Percentiles rank a stretch among this genome's conserved stretches.
Conservation (phyloP, 2,113 vertebrate genomes). For the Rhea pennata region DNA sequence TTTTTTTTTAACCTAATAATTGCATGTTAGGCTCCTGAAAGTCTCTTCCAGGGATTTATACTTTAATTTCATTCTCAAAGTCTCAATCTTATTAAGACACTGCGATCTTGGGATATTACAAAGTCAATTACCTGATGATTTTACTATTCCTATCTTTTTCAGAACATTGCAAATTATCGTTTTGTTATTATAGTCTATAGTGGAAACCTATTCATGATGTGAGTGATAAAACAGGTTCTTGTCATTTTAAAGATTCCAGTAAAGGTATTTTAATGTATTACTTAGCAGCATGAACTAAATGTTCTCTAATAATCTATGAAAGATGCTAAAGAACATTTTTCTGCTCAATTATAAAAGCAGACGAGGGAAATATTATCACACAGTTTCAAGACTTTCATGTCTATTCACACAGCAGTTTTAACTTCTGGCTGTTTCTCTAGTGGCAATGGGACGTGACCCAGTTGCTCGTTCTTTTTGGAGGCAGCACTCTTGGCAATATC, state of each 20-base stretch:
- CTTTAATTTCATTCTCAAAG: slow-evolving; percentile 10
- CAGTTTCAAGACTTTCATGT: not conserved
- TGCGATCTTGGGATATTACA: slow-evolving; percentile 25
- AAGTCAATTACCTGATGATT: slow-evolving; percentile 55
- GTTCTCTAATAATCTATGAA: not conserved
- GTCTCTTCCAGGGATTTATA: slow-evolving; percentile 37
- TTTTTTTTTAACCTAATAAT: not conserved
- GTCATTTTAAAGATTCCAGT: slow-evolving; percentile 54
- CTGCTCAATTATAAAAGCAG: slow-evolving; percentile 3
- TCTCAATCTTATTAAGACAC: not conserved
- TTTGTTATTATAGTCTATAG: slow-evolving; percentile 51
- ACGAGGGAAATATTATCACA: not conserved
- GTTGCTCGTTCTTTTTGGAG: not conserved
- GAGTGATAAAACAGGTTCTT: slow-evolving; percentile 67
- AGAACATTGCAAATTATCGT: slow-evolving; percentile 44
- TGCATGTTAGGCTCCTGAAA: not conserved
- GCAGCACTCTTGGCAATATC: not conserved
- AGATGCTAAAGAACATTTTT: slow-evolving; percentile 25
- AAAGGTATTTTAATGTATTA: slow-evolving; percentile 22
- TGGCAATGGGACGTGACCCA: not conserved
- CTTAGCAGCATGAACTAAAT: slow-evolving; percentile 36
- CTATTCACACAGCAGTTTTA: not conserved
- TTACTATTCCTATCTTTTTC: slow-evolving; percentile 44
- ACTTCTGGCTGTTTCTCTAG: not conserved
- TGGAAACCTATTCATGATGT: slow-evolving; percentile 25